Conservation (phyloP, 2,113 vertebrate genomes). For the Pollimyrus isidori region DNA sequence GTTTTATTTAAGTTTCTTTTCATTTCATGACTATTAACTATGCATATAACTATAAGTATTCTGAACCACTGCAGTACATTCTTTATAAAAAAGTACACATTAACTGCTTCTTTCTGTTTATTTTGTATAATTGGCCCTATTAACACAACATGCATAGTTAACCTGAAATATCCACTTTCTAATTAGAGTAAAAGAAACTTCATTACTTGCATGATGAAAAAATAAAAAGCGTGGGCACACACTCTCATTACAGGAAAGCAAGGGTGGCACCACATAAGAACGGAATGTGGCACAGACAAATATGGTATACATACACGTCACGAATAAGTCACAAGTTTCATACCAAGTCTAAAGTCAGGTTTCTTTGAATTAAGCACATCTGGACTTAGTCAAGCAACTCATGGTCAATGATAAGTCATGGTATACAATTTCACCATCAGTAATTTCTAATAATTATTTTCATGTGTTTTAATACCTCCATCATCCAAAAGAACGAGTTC, state of each 20-base stretch:
- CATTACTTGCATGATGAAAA: neutral
- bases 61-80: neutral
- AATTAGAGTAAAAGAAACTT: neutral
- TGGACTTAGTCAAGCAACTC: neutral
- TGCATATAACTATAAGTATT: neutral
- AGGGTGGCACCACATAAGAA: neutral
- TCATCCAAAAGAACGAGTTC: neutral
- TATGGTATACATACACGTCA: neutral
- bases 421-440: neutral
- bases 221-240: neutral
- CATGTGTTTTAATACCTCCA: neutral
- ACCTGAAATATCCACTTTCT: neutral
- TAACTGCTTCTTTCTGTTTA: neutral
- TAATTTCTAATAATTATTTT: neutral
- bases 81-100: neutral
- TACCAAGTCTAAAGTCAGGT: neutral
- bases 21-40: neutral
- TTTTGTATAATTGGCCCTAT: neutral
- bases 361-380: neutral
- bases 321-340: neutral
- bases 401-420: neutral
- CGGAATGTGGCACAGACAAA: neutral
- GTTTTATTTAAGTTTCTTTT: neutral
- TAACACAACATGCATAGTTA: neutral
- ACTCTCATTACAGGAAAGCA: neutral